Evolutionary conservation across 2,797 vertebrate species (phyloP).

Genomic region (Xiphorhynchus erythropygius): DNA sequence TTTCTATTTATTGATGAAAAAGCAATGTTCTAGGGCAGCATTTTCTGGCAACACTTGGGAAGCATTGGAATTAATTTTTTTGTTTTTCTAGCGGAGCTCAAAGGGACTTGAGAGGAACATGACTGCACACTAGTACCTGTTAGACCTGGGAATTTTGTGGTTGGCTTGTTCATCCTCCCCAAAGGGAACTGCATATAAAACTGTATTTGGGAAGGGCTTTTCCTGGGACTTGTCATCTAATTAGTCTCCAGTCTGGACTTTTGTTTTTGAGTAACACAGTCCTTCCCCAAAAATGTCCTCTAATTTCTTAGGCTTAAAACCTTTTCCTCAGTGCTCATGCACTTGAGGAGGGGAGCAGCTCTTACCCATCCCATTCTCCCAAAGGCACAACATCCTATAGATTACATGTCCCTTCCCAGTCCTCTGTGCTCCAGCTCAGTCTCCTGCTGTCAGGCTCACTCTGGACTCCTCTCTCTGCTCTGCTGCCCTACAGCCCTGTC

Average conservation of each 20-base stretch:
- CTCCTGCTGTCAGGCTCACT: background rate
- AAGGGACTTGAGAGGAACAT: background rate
- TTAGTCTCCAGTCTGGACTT: background rate
- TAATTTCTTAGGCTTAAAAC: background rate
- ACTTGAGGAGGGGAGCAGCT: background rate
- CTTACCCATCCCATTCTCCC: background rate
- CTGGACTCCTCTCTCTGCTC: background rate
- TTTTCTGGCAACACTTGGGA: background rate
- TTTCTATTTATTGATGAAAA: background rate
- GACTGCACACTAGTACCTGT: rapidly evolving
- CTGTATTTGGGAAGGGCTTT: background rate
- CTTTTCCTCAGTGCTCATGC: background rate
- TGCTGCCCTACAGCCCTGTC: background rate
- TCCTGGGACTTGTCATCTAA: background rate
- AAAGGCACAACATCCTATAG: background rate
- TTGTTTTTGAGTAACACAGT: background rate
- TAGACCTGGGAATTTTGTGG: background rate
- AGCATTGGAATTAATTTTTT: background rate
- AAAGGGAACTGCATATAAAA: background rate
- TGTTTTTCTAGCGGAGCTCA: background rate
- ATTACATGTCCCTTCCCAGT: background rate
- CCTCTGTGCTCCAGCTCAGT: background rate
- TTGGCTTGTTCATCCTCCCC: background rate
- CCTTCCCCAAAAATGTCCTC: background rate
- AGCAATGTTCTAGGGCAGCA: background rate